phyloP scores from a whole-genome alignment of 2,888 invertebrate species.

The Drosophila niveifrons region DNA sequence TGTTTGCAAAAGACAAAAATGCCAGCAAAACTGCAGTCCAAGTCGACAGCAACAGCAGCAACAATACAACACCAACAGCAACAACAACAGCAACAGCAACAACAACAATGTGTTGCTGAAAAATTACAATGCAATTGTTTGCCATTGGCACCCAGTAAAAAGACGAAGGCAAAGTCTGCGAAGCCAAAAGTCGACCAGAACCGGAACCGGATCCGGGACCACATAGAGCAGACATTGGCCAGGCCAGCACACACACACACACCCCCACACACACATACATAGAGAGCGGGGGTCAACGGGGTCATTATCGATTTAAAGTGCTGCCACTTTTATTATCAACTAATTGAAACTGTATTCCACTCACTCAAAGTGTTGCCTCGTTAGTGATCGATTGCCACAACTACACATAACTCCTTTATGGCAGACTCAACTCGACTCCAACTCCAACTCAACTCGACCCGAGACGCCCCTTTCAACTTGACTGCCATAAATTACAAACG shows the following conservation, averaged over 20 bases:
- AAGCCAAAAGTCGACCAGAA: constrained; percentile 44
- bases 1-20: constrained; percentile 65
- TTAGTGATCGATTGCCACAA: neutral
- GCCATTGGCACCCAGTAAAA: constrained; percentile 52
- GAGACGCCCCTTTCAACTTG: neutral
- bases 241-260: too few species aligned
- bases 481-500: too few species aligned
- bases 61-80: constrained; percentile 20
- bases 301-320: constrained; percentile 36
- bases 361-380: neutral
- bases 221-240: constrained; percentile 10
- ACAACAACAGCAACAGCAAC: constrained; percentile 27
- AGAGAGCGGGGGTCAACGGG: neutral
- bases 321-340: constrained; percentile 28
- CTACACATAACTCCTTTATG: neutral
- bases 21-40: constrained; percentile 57
- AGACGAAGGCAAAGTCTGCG: constrained; percentile 16
- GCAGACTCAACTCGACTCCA: neutral
- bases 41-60: constrained; percentile 38
- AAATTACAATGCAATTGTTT: constrained; percentile 78
- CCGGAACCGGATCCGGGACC: constrained; percentile 34
- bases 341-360: constrained; percentile 30
- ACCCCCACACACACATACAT: constrained; percentile 6
- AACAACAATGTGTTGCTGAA: constrained; percentile 30
- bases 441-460: too few species aligned